Conservation (phyloP, 2,888 invertebrate genomes). For the Entomobrya multifasciata region DNA sequence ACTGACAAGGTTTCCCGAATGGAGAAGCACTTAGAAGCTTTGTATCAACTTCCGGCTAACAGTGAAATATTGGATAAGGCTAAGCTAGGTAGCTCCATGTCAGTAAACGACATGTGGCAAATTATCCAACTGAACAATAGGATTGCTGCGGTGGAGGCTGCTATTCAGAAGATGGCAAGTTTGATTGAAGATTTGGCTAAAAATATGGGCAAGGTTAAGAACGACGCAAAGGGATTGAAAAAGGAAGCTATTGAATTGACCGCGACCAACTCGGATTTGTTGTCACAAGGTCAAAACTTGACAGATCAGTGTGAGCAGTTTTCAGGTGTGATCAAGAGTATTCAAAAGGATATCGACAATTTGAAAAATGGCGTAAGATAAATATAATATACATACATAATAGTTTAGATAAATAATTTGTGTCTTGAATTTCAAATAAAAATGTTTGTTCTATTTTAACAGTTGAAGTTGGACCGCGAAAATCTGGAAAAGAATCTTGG, state of each 20-base stretch:
- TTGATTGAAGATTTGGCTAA: constrained; percentile 84
- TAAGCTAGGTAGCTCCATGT: constrained; percentile 68
- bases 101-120: constrained; percentile 85
- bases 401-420: constrained; percentile 11
- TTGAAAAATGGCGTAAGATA: constrained; percentile 65
- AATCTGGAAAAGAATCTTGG: constrained; percentile 67
- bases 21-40: constrained; percentile 81
- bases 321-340: constrained; percentile 34
- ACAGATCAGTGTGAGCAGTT: constrained; percentile 45
- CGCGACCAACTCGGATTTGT: constrained; percentile 41
- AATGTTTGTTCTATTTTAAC: constrained; percentile 18
- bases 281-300: constrained; percentile 25
- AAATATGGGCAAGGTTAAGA: constrained; percentile 81
- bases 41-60: constrained; percentile 82
- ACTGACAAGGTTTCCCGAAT: constrained; percentile 81
- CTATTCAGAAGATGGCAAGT: constrained; percentile 84
- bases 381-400: too few relatives aligned
- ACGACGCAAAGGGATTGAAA: constrained; percentile 76
- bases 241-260: constrained; percentile 41
- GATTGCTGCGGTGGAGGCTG: constrained; percentile 85
- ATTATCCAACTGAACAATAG: constrained; percentile 85
- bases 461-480: constrained; percentile 73
- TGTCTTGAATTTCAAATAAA: too few relatives aligned
- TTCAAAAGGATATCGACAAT: constrained; percentile 57
- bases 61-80: constrained; percentile 82